Conservation (phyloP, 2,797 vertebrate genomes). For the Microhierax caerulescens region DNA sequence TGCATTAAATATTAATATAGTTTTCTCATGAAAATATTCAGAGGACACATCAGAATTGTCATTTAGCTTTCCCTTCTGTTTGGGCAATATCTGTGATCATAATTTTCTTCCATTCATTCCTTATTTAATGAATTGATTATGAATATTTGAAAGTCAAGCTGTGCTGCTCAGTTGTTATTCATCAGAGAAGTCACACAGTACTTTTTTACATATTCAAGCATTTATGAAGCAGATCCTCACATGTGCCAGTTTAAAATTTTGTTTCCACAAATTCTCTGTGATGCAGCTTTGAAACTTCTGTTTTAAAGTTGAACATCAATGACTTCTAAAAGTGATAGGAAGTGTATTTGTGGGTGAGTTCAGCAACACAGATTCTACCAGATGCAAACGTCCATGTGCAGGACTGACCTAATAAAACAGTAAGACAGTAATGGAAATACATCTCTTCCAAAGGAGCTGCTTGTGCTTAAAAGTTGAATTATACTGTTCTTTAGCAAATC, state of each 20-base stretch:
- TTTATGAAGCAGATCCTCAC: constrained; percentile 1
- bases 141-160: constrained; percentile 65
- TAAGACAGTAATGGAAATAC: neutral
- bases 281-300: neutral
- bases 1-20: constrained; percentile 39
- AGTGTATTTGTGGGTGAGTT: neutral
- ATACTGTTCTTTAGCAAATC: neutral
- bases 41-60: constrained; percentile 43
- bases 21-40: constrained; percentile 55
- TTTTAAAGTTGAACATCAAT: neutral
- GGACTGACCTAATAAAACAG: neutral
- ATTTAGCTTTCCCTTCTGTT: constrained; percentile 47
- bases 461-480: neutral
- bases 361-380: neutral
- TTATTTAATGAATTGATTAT: constrained; percentile 58
- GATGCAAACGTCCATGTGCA: fast-evolving
- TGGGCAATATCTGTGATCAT: constrained; percentile 38
- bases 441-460: neutral
- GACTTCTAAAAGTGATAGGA: neutral
- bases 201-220: constrained; percentile 4
- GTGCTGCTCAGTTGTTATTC: constrained; percentile 31
- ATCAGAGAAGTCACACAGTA: constrained; percentile 16
- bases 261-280: neutral
- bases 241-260: neutral
- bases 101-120: constrained; percentile 44